Conservation (phyloP, 2,797 vertebrate species). For the Falco berigora region DNA sequence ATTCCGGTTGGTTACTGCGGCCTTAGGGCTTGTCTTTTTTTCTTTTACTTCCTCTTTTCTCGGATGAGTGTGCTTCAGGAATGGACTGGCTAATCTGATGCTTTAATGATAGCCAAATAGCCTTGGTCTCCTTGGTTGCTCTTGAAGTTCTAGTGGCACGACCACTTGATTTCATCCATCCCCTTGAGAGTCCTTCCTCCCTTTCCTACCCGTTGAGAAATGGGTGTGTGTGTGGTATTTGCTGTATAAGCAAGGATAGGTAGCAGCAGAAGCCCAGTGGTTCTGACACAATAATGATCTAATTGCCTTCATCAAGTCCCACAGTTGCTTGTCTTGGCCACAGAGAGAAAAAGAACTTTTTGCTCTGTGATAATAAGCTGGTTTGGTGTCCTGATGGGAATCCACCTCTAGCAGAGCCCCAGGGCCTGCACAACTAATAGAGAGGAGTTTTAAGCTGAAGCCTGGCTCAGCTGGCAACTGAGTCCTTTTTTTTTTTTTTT, state of each 20-base stretch:
- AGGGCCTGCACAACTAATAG: not conserved
- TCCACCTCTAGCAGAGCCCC: not conserved
- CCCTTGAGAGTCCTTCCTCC: not conserved
- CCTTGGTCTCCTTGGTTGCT: not conserved
- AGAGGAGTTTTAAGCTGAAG: not conserved
- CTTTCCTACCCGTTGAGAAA: not conserved
- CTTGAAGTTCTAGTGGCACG: not conserved
- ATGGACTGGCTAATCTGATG: not conserved
- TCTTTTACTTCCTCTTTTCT: not conserved
- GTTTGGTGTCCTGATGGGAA: not conserved
- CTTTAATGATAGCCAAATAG: not conserved
- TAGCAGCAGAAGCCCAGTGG: not conserved
- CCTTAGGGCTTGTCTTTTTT: not conserved
- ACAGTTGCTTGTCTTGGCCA: not conserved
- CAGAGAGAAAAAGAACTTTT: not conserved
- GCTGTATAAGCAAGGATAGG: not conserved
- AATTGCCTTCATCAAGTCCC: not conserved
- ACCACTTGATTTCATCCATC: not conserved
- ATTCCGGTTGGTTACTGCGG: not conserved
- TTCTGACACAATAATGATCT: not conserved
- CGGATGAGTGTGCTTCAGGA: not conserved
- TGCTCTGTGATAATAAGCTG: not conserved
- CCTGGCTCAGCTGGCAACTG: not conserved
- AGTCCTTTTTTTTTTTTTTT: not conserved
- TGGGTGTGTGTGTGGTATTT: accelerated